Base-by-base conservation (phyloP, 2,888 invertebrate species). In the Conus canariensis region DNA sequence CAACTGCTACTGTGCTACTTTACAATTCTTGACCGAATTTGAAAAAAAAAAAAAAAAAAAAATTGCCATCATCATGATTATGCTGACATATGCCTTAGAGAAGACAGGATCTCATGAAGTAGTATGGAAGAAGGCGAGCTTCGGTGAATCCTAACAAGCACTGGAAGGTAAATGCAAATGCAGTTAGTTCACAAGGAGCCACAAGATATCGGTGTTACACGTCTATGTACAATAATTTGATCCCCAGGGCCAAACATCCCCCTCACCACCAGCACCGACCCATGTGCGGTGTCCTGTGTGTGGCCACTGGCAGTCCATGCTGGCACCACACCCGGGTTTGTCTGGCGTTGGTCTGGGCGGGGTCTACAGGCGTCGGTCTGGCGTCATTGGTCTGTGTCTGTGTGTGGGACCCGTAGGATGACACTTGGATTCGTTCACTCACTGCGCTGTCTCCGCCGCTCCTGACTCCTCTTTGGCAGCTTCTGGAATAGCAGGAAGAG, bases 401-500 rank as follows among this genome's bases (percentile, higher is more conserved):
- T n/a, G 85, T 30, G 30, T 85, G n/a, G 45, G 45, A 45, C 45
- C 45, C 45, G 45, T 45, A 45, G 45, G 16, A 6, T 10, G 22
- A 85, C 22, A 59, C 14, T 7, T 10, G 58, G 58, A 7, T 12
- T 58, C 22, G 1, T 10, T 58, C 7, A 2, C 85, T 85, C 14
- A 25, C 16, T 85, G 60, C 25, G 85, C 60, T 12, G 85, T 12
- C n/a, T 60, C 85, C 59, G 85, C 25, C 10, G 6, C 1, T 9
- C 25, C 60, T 25, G 85, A n/a, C 25, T 9, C 10, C 16, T 85
- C 59, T 85, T 85, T 60, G 12, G 85, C 60, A 0, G 60, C 85
- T 25, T 85, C 85, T 85, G 60, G 45, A 80, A 80, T 9, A 80
- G 30, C 80, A 80, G 25, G 30, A 80, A 80, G 30, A 80, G 45